Evolutionary conservation across 1,140 invertebrate species (phyloP).

Genomic region (Ostrea denselamellosa): DNA sequence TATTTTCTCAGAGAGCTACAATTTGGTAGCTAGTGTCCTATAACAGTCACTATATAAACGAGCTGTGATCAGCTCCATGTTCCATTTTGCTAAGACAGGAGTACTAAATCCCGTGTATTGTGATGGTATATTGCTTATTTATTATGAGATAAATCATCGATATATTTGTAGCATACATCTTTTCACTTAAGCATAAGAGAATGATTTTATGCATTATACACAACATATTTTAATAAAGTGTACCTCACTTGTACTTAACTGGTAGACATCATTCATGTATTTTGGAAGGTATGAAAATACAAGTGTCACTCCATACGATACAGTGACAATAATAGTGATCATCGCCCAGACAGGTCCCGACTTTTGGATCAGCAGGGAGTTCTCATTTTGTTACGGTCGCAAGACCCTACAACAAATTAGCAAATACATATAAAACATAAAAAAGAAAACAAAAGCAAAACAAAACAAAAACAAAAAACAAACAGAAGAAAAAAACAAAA

Average conservation of each 20-base stretch:
- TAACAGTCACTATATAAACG: no score
- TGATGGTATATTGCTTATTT: no score
- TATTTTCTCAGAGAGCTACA: no score
- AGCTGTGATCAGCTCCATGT: no score
- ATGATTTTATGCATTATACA: neutral
- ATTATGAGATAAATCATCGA: no score
- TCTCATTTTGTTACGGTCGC: neutral
- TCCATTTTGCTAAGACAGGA: no score
- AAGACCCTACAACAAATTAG: neutral
- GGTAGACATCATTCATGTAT: slow-evolving; percentile 92
- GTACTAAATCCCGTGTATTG: no score
- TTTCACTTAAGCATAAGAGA: neutral
- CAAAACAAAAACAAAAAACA: neutral
- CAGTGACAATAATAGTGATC: slow-evolving; percentile 89
- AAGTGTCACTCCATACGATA: slow-evolving; percentile 94
- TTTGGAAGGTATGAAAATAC: slow-evolving; percentile 94
- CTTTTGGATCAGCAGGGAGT: slow-evolving; percentile 84
- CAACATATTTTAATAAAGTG: neutral
- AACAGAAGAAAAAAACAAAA: no score
- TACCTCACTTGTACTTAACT: slow-evolving; percentile 90
- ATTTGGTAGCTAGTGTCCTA: no score
- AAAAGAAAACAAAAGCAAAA: neutral
- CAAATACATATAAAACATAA: neutral
- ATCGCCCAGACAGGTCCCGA: slow-evolving; percentile 93
- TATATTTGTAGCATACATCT: no score